Percentiles rank a stretch among this genome's conserved stretches.
Conservation (phyloP, 2,113 vertebrate species). For the Mirza zaza region DNA sequence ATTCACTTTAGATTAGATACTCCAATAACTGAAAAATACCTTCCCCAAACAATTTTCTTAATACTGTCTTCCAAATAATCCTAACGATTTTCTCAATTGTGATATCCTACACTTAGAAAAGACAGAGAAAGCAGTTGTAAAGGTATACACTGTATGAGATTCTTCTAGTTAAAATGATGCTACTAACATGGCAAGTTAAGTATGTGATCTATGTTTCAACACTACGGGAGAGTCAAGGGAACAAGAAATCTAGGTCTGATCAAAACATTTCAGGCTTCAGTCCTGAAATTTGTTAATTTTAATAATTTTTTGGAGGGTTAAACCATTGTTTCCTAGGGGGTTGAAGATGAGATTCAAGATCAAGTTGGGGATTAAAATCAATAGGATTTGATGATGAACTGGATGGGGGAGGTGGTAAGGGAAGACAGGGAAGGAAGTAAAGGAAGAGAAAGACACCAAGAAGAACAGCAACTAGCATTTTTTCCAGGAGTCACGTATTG, state of each 20-base stretch:
- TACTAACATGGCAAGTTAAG: slow-evolving; percentile 26
- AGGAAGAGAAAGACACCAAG: not conserved
- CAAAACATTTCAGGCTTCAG: slow-evolving; percentile 43
- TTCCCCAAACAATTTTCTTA: slow-evolving; percentile 51
- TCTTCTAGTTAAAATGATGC: slow-evolving; percentile 34
- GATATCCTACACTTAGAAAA: slow-evolving; percentile 24
- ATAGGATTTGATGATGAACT: not conserved
- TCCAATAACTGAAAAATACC: slow-evolving; percentile 33
- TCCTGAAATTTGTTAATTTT: slow-evolving; percentile 52
- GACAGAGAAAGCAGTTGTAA: not conserved
- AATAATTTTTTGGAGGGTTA: slow-evolving; percentile 30
- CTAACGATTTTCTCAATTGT: slow-evolving; percentile 44
- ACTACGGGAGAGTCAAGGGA: slow-evolving; percentile 40
- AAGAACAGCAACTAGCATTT: slow-evolving; percentile 1
- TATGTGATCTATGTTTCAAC: slow-evolving; percentile 14
- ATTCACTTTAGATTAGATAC: slow-evolving; percentile 53
- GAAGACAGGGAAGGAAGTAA: not conserved
- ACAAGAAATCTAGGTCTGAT: slow-evolving; percentile 47
- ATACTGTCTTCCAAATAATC: slow-evolving; percentile 47
- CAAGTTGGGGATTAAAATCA: slow-evolving; percentile 41
- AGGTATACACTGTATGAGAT: not conserved
- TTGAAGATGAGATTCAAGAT: slow-evolving; percentile 35
- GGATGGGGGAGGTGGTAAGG: not conserved
- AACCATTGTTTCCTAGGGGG: not conserved
- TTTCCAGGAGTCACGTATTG: not conserved